Conservation (phyloP, 1,140 invertebrate species). For the Polyergus mexicanus region DNA sequence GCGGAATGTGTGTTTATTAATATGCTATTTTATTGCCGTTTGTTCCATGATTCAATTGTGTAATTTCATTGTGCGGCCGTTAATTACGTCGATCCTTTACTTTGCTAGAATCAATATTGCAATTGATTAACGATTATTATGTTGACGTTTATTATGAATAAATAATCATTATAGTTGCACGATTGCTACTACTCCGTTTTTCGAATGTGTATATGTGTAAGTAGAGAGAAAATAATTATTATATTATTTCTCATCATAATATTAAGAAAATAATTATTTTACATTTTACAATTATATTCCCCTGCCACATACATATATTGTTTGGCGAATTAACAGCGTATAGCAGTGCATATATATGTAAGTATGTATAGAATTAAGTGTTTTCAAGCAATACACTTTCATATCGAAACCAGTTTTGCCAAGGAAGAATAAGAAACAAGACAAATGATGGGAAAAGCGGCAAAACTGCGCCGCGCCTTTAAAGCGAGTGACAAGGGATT, state of each 20-base stretch:
- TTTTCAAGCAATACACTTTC: background rate
- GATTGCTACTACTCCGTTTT: background rate
- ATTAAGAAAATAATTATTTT: background rate
- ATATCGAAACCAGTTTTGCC: background rate
- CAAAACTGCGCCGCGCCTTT: conserved; percentile 46
- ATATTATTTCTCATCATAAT: no score
- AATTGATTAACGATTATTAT: conserved; percentile 15
- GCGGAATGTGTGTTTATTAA: conserved; percentile 20
- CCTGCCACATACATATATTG: background rate
- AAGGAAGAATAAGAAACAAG: conserved; percentile 26
- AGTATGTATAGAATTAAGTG: background rate
- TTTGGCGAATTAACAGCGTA: background rate
- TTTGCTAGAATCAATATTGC: conserved; percentile 9
- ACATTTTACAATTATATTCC: no score
- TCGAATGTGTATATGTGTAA: background rate
- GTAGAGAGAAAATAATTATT: background rate
- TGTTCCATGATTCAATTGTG: background rate
- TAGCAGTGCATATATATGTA: background rate
- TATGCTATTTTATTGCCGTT: conserved; percentile 12
- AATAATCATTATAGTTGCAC: background rate
- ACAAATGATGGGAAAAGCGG: conserved; percentile 39
- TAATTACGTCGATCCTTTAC: conserved; percentile 22
- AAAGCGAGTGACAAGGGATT: conserved; percentile 54
- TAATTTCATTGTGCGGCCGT: background rate
- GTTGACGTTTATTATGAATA: background rate